Base-by-base conservation (phyloP, 2,113 vertebrate species). In the Osmerus eperlanus region DNA sequence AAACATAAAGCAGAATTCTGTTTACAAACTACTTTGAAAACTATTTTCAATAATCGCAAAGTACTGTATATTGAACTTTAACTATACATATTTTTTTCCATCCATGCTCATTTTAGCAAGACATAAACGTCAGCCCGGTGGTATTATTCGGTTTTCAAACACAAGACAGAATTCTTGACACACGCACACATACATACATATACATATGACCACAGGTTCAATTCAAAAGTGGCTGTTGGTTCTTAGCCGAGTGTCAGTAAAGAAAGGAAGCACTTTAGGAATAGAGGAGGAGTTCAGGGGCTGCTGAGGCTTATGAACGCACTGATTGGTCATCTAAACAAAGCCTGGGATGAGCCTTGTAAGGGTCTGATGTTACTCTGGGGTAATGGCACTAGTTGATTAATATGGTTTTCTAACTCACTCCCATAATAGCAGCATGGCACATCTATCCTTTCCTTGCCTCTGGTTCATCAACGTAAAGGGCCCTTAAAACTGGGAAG, bases 401-500 rank as follows among this genome's bases (percentile, higher is more conserved):
- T 47, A 47, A 47, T 12, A 47, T 47, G 41, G 41, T 47, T 47
- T 47, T 11, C 41, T 47, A 11, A 47, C 41, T 47, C 41, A 11
- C 60, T 62, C 23, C 23, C 60, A 29, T 28, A 41, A 58, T 25
- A 76, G 81, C 78, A 77, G 78, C 56, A 18, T 62, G 76, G 64
- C 76, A 78, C 78, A 77, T 75, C 74, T 69, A 63, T 64, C 59
- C 66, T 54, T 63, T 67, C 62, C 65, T 47, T 47, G 41, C 12
- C 41, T 47, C 6, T 47, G 41, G 28, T 41, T 7, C 72, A 9
- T 3, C 52, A 15, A 25, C n/a, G 36, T 12, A 16, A 55, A 28
- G 6, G 54, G 14, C 52, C 67, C 61, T 83, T 94, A 99, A 88
- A 99, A 99, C 88, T 98, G 95, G 36, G 97, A 99, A 62, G 97